Conservation (phyloP, 2,113 vertebrate species). For the Corythornis cristatus region DNA sequence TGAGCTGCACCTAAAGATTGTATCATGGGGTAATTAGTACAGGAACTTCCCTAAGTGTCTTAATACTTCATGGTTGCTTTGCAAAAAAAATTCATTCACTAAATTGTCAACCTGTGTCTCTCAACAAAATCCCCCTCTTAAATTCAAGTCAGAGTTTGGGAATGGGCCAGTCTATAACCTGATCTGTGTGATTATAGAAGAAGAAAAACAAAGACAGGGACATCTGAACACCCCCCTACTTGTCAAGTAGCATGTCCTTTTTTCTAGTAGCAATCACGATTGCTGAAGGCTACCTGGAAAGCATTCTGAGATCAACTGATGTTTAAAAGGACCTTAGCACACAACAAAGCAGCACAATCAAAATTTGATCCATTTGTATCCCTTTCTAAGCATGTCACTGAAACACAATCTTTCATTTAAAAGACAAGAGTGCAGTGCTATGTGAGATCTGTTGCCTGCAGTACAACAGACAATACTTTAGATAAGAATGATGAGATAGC, state of each 20-base stretch:
- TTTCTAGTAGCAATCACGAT: background rate
- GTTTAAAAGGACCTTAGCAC: background rate
- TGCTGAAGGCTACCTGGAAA: conserved; percentile 9
- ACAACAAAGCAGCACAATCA: background rate
- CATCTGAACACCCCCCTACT: background rate
- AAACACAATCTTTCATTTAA: background rate
- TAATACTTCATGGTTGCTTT: background rate
- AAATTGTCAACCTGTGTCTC: background rate
- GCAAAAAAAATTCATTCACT: background rate
- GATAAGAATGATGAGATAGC: conserved; percentile 19
- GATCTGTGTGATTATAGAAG: background rate
- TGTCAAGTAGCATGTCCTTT: background rate
- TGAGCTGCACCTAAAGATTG: background rate
- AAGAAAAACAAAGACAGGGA: background rate
- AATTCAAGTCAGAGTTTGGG: background rate
- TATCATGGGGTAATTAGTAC: fast-evolving
- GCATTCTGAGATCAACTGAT: background rate
- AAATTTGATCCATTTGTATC: conserved; percentile 20
- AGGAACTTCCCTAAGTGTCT: background rate
- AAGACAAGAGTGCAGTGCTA: background rate
- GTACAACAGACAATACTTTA: conserved; percentile 24
- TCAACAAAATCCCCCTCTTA: background rate
- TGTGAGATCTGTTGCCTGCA: background rate
- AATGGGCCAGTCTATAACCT: background rate
- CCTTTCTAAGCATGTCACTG: background rate